Conservation (phyloP, 2,113 vertebrate genomes). For the Crocuta crocuta region DNA sequence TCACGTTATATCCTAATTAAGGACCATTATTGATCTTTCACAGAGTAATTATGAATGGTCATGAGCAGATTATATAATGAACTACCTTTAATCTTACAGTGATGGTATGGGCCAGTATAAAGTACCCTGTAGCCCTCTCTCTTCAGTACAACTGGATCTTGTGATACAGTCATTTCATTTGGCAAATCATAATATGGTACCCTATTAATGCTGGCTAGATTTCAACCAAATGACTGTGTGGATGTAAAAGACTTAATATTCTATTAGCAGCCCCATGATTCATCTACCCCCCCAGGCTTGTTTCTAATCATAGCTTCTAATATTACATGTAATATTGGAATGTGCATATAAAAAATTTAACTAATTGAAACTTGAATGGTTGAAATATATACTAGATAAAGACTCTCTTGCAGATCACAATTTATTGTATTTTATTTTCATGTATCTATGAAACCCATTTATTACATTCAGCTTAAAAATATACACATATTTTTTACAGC, state of each 20-base stretch:
- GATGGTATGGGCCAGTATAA: neutral
- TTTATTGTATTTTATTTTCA: conserved; percentile 54
- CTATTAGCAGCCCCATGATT: conserved; percentile 74
- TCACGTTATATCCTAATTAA: conserved; percentile 55
- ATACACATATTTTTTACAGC: neutral
- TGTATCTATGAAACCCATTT: conserved; percentile 40
- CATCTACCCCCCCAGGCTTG: conserved; percentile 72
- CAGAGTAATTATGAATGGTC: conserved; percentile 31
- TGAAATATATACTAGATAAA: conserved; percentile 61
- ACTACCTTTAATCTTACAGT: conserved; percentile 31
- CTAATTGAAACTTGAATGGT: conserved; percentile 56
- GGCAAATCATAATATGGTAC: conserved; percentile 66
- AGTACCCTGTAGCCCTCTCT: conserved; percentile 3
- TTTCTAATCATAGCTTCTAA: conserved; percentile 74
- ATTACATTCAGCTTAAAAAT: conserved; percentile 52
- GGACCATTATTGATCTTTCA: conserved; percentile 36
- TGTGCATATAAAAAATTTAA: conserved; percentile 73
- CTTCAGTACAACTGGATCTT: conserved; percentile 9
- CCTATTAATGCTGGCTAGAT: conserved; percentile 74
- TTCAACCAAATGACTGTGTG: conserved; percentile 76
- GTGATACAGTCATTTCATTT: conserved; percentile 62
- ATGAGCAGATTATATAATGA: neutral
- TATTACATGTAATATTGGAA: conserved; percentile 68
- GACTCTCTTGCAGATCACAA: conserved; percentile 18
- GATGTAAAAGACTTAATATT: conserved; percentile 77